Percentiles rank a stretch among this genome's conserved stretches.
phyloP scores from a whole-genome alignment of 2,797 vertebrate species.

The Onychomys arenicola region DNA sequence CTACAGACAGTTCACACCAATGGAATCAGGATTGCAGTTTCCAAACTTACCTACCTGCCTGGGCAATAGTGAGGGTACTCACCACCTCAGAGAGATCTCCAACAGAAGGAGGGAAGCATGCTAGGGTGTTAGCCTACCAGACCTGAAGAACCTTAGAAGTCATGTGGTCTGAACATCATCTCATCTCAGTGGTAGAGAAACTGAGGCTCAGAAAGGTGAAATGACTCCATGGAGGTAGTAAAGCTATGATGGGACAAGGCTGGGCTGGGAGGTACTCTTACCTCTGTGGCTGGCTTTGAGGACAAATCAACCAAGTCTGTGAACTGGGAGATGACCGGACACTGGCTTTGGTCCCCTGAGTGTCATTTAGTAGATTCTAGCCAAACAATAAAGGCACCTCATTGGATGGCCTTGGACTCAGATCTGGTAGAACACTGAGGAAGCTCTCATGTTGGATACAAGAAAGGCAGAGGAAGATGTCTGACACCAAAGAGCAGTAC shows the following conservation, averaged over 20 bases:
- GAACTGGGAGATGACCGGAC: not conserved
- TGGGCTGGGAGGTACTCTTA: accelerated
- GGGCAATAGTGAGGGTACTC: not conserved
- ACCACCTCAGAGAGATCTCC: not conserved
- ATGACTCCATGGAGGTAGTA: not conserved
- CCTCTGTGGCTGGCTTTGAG: not conserved
- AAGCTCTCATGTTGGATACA: not conserved
- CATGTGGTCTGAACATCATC: not conserved
- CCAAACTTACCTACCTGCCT: not conserved
- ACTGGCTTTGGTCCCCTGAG: not conserved
- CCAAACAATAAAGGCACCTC: not conserved
- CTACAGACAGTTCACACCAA: not conserved
- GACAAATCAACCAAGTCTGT: not conserved
- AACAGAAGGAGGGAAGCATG: not conserved
- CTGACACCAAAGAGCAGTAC: not conserved
- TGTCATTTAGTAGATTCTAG: not conserved
- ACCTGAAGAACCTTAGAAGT: not conserved
- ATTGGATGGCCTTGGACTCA: not conserved
- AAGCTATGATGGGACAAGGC: no score
- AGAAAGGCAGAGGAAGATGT: not conserved
- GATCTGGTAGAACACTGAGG: not conserved
- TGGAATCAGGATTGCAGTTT: not conserved
- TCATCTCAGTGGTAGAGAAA: not conserved
- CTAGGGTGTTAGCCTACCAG: no score
- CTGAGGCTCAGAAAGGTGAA: not conserved